These are phyloP conservation scores for Laterallus jamaicensis DNA, from an alignment of 2,113 vertebrate species.

Conservation along the genomic window DNA sequence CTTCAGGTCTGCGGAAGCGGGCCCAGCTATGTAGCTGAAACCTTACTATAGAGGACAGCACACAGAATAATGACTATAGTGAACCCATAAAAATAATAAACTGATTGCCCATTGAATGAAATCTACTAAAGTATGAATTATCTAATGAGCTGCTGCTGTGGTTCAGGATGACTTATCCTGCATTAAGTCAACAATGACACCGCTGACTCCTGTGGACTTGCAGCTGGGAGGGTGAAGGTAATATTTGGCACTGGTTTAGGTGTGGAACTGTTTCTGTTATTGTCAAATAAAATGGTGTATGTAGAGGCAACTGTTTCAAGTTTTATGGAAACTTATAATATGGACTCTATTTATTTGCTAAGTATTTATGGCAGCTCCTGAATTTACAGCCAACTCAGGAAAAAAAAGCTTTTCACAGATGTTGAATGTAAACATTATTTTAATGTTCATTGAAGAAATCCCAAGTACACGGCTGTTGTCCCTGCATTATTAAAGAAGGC, in stretches of 20 bases:
- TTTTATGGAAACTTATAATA: background rate
- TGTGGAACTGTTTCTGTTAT: background rate
- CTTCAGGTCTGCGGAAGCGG: background rate
- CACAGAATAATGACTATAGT: conserved; percentile 53
- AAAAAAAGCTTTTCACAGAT: conserved; percentile 15
- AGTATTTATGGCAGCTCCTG: background rate
- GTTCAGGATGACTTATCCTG: conserved; percentile 1
- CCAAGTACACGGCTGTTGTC: background rate
- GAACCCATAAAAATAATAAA: conserved; percentile 47
- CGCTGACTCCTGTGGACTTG: background rate
- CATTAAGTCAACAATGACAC: conserved; percentile 9
- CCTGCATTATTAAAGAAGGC: conserved; percentile 14
- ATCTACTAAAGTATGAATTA: conserved; percentile 37
- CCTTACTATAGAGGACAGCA: conserved; percentile 57
- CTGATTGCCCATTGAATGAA: conserved; percentile 35
- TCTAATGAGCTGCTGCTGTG: conserved; percentile 26
- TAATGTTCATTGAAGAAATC: conserved; percentile 10
- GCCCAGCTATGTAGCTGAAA: conserved; percentile 3
- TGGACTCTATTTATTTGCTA: background rate
- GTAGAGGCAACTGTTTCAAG: background rate
- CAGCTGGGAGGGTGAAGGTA: background rate
- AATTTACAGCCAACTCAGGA: conserved; percentile 12
- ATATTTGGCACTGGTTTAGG: background rate
- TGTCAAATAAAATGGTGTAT: background rate
- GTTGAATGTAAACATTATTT: conserved; percentile 18